A percentile compares a stretch with the other conserved stretches of the same genome.
Conservation (phyloP, 2,888 invertebrate species). For the Deroplatys truncata region DNA sequence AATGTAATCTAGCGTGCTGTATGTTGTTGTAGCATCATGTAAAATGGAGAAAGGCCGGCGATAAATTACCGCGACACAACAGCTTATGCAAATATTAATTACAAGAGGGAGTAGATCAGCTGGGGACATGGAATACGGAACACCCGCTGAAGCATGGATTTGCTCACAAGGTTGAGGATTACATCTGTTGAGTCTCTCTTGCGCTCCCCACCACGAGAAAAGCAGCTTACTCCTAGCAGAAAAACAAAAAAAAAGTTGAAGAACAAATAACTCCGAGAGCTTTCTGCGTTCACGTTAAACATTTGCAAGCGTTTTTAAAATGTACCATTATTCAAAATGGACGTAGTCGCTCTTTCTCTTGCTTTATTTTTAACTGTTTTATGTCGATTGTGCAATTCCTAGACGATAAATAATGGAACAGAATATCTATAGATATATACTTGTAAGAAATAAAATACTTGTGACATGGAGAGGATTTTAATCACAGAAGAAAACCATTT, state of each 20-base stretch:
- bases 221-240: background rate
- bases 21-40: background rate
- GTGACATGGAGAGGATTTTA: no score
- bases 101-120: background rate
- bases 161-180: background rate
- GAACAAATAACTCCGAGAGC: background rate
- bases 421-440: no score
- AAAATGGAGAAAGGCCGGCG: background rate
- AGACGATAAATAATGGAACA: no score
- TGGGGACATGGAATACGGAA: background rate
- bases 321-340: background rate
- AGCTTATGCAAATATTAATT: background rate
- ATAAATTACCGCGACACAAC: background rate
- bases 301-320: background rate
- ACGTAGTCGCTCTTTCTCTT: background rate
- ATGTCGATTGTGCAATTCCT: background rate
- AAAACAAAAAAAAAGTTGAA: background rate
- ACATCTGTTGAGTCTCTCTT: background rate
- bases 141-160: background rate
- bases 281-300: background rate
- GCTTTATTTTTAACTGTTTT: background rate
- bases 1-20: no score
- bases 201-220: background rate
- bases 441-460: no score
- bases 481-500: no score